Conservation (phyloP, 2,888 invertebrate species). For the Mythimna lalbum region DNA sequence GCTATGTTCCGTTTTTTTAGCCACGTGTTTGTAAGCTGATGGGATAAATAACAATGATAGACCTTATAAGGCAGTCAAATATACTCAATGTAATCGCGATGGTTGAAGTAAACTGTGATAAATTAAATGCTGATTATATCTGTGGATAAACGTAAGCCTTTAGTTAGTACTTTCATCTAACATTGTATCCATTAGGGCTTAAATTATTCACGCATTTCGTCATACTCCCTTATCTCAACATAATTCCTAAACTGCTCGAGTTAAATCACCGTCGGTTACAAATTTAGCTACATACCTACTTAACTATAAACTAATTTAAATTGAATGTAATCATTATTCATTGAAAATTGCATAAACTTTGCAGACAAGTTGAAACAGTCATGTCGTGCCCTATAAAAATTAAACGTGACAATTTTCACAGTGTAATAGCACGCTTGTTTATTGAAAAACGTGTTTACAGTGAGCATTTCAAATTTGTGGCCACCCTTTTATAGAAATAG, state of each 20-base stretch:
- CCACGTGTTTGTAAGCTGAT: slow-evolving; percentile 16
- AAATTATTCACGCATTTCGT: slow-evolving; percentile 59
- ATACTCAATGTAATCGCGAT: neutral
- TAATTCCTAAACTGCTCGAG: slow-evolving; percentile 58
- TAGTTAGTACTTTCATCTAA: slow-evolving; percentile 38
- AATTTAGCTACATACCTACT: slow-evolving; percentile 57
- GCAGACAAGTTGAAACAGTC: slow-evolving; percentile 54
- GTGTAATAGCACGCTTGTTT: slow-evolving; percentile 48
- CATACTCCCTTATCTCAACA: slow-evolving; percentile 58
- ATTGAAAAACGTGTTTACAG: slow-evolving; percentile 58
- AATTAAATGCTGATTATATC: slow-evolving; percentile 10
- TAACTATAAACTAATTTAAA: slow-evolving; percentile 61
- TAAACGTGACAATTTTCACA: slow-evolving; percentile 63
- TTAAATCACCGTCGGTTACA: slow-evolving; percentile 54
- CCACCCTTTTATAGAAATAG: slow-evolving; percentile 51
- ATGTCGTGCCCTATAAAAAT: slow-evolving; percentile 71
- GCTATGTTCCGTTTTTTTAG: slow-evolving; percentile 41
- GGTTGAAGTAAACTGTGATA: neutral
- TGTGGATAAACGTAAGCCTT: slow-evolving; percentile 8
- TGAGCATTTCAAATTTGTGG: slow-evolving; percentile 54
- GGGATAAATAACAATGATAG: slow-evolving; percentile 1
- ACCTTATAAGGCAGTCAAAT: neutral
- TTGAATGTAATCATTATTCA: slow-evolving; percentile 66
- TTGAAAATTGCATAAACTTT: slow-evolving; percentile 62
- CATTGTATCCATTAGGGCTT: slow-evolving; percentile 22